phyloP scores from a whole-genome alignment of 92 coral and sea anemone genomes.

The Zoanthus sansibaricus region DNA sequence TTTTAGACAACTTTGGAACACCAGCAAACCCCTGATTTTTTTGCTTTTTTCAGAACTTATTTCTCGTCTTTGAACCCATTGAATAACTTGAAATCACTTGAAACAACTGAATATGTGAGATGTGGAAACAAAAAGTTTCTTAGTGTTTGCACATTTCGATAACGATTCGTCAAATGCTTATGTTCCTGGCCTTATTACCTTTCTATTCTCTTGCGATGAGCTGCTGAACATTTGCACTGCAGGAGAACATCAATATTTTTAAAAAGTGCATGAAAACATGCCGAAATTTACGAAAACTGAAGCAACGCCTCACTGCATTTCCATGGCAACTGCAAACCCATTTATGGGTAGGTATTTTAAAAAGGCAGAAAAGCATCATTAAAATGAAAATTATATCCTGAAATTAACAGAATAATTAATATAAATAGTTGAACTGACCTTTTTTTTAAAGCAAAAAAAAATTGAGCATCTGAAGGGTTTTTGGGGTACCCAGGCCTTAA shows the following conservation, averaged over 20 bases:
- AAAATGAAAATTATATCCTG: slow-evolving; percentile 21
- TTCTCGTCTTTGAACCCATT: slow-evolving; percentile 24
- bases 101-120: slow-evolving; percentile 26
- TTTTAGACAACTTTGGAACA: slow-evolving; percentile 2
- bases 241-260: slow-evolving; percentile 11
- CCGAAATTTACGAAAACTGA: slow-evolving; percentile 18
- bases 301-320: slow-evolving; percentile 19
- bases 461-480: slow-evolving; percentile 3
- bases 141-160: slow-evolving; percentile 22
- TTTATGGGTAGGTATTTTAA: slow-evolving; percentile 11
- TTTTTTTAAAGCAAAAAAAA: neutral
- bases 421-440: slow-evolving; percentile 25
- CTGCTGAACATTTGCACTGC: slow-evolving; percentile 36
- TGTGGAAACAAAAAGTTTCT: slow-evolving; percentile 22
- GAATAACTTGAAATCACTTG: slow-evolving; percentile 11
- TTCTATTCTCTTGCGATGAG: neutral
- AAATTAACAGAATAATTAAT: slow-evolving; percentile 15
- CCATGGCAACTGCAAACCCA: slow-evolving; percentile 24
- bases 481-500: neutral
- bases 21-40: slow-evolving; percentile 12
- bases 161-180: slow-evolving; percentile 24
- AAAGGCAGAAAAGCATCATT: slow-evolving; percentile 3
- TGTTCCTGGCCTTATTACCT: slow-evolving; percentile 18
- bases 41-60: neutral
- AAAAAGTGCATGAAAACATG: slow-evolving; percentile 12